phyloP scores from a whole-genome alignment of 2,113 vertebrate species.

The Scomber japonicus region DNA sequence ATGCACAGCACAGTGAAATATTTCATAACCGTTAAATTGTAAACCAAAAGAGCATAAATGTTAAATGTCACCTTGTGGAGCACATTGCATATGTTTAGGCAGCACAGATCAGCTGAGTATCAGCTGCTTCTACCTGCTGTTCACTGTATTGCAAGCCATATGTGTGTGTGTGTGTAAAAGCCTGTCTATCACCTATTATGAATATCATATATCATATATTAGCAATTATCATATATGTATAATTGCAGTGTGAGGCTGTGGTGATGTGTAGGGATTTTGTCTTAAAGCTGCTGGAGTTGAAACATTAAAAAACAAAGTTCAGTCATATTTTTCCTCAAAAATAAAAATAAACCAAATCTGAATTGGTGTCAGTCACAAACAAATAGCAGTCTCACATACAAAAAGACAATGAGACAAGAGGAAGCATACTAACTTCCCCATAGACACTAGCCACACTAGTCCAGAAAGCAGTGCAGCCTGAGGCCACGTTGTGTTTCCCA shows the following conservation, averaged over 20 bases:
- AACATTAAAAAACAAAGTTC: slow-evolving; percentile 20
- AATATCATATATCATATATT: too few species aligned
- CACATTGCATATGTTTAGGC: background rate
- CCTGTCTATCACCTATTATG: too few species aligned
- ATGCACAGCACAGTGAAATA: slow-evolving; percentile 1
- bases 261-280: slow-evolving; percentile 29
- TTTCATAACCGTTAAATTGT: slow-evolving; percentile 8
- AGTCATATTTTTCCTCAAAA: slow-evolving; percentile 2
- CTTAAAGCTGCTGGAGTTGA: slow-evolving; percentile 42
- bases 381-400: background rate
- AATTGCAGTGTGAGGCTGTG: too few species aligned
- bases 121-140: slow-evolving; percentile 25
- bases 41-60: background rate
- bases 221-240: too few species aligned
- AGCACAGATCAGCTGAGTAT: background rate
- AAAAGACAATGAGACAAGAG: slow-evolving; percentile 12
- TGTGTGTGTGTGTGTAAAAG: background rate
- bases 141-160: slow-evolving; percentile 17
- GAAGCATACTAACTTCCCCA: background rate
- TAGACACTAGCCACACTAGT: slow-evolving; percentile 21
- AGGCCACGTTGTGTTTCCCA: slow-evolving; percentile 29
- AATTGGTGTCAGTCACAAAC: slow-evolving; percentile 25
- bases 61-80: slow-evolving; percentile 17
- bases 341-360: slow-evolving; percentile 38
- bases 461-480: slow-evolving; percentile 21